Percentiles rank a stretch among this genome's conserved stretches.
Conservation (phyloP, 1,140 invertebrate genomes). For the Eumaeus atala region DNA sequence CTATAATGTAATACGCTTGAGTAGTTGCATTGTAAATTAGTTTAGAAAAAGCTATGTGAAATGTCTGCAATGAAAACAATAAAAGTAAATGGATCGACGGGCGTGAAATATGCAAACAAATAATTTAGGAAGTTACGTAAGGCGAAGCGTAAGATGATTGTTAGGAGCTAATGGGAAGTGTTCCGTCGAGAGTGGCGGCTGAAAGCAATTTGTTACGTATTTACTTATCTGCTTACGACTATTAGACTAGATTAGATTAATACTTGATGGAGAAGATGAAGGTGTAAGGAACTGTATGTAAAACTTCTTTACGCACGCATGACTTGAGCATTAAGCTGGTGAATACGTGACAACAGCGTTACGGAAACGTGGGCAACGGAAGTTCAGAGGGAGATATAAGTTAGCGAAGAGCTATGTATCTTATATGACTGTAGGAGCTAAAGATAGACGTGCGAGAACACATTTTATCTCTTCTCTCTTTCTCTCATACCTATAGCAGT, state of each 20-base stretch:
- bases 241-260: background rate
- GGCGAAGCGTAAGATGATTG: background rate
- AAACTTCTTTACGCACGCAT: background rate
- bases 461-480: too few relatives aligned
- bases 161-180: slow-evolving; percentile 5
- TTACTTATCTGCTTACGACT: background rate
- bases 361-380: too few relatives aligned
- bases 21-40: too few relatives aligned
- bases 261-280: background rate
- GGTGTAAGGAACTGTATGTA: background rate
- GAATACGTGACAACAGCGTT: background rate
- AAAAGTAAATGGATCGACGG: background rate
- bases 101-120: background rate
- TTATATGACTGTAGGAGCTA: too few relatives aligned
- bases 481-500: too few relatives aligned
- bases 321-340: background rate
- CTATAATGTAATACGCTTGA: too few relatives aligned
- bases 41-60: too few relatives aligned
- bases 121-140: slow-evolving; percentile 8
- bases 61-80: background rate
- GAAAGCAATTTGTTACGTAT: slow-evolving; percentile 3
- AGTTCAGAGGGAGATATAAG: too few relatives aligned
- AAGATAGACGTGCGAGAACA: too few relatives aligned
- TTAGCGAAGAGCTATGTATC: too few relatives aligned
- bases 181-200: background rate